Evolutionary conservation across 37 sponge, comb jelly and placozoan genomes (phyloP).

Genomic region (Axinella damicornis): DNA sequence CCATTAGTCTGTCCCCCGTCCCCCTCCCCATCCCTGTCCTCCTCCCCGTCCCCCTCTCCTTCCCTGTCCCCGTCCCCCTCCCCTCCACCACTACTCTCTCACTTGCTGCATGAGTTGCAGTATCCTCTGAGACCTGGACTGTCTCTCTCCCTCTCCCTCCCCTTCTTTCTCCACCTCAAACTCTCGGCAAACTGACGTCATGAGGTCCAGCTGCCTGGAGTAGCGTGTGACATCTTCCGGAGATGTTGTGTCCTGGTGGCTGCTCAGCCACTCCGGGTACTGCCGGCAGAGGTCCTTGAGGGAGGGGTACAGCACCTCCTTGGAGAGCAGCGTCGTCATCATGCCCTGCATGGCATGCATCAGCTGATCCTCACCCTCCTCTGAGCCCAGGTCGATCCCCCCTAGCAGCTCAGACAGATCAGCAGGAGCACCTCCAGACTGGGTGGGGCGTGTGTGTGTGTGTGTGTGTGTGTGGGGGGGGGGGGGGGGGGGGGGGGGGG

Average conservation of each 20-base stretch:
- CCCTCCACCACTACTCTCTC: too few species aligned
- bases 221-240: conserved; percentile 56
- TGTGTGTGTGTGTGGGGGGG: not conserved
- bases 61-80: too few species aligned
- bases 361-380: conserved; percentile 72
- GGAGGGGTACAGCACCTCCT: conserved; percentile 85
- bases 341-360: conserved; percentile 84
- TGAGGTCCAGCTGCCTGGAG: conserved; percentile 72
- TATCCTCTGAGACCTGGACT: conserved; percentile 51
- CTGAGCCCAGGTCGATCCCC: conserved; percentile 27
- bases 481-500: not conserved
- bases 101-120: conserved; percentile 82
- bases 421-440: not conserved
- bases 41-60: too few species aligned
- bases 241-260: conserved; percentile 28
- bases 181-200: conserved; percentile 70
- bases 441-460: not conserved
- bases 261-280: conserved; percentile 85
- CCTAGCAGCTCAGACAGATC: conserved; percentile 44
- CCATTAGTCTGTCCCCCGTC: not conserved
- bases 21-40: too few species aligned
- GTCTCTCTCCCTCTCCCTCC: conserved; percentile 34
- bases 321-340: conserved; percentile 83
- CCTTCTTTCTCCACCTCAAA: conserved; percentile 59
- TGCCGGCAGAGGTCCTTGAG: conserved; percentile 73